These are phyloP conservation scores for Siniperca chuatsi DNA, from an alignment of 2,113 vertebrate species.

Conservation along the genomic window DNA sequence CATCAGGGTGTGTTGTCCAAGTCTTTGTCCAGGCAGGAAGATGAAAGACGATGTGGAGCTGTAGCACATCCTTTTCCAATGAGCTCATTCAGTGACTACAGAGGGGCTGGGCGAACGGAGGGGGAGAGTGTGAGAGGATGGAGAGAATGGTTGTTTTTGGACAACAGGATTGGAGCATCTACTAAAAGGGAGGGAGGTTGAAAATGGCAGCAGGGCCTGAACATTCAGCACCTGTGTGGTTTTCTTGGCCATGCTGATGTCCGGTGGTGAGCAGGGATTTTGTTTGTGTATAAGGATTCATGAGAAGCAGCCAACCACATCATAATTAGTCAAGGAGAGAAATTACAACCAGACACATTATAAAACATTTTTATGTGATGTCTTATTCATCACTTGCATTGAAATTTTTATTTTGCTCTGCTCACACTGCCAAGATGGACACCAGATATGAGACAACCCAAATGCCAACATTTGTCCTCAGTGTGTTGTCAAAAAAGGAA, in stretches of 20 bases:
- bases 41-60: conserved; percentile 24
- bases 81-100: conserved; percentile 56
- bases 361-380: neutral
- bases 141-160: conserved; percentile 22
- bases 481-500: neutral
- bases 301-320: conserved; percentile 27
- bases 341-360: conserved; percentile 27
- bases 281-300: conserved; percentile 11
- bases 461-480: conserved; percentile 6
- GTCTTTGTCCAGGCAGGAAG: neutral
- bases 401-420: conserved; percentile 24
- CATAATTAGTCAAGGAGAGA: conserved; percentile 25
- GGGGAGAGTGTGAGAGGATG: neutral
- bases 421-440: conserved; percentile 28
- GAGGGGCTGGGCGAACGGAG: neutral
- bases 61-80: conserved; percentile 42
- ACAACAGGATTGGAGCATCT: conserved; percentile 33
- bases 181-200: neutral
- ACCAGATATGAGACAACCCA: neutral
- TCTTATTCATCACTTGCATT: conserved; percentile 4
- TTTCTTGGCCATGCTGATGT: conserved; percentile 27
- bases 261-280: conserved; percentile 8
- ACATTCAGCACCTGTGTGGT: conserved; percentile 43
- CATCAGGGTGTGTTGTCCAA: conserved; percentile 13
- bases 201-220: conserved; percentile 21